Percentiles rank a stretch among this genome's conserved stretches.
These are phyloP conservation scores for Agapornis canus DNA, from an alignment of 2,797 vertebrate genomes.

Conservation along the genomic window DNA sequence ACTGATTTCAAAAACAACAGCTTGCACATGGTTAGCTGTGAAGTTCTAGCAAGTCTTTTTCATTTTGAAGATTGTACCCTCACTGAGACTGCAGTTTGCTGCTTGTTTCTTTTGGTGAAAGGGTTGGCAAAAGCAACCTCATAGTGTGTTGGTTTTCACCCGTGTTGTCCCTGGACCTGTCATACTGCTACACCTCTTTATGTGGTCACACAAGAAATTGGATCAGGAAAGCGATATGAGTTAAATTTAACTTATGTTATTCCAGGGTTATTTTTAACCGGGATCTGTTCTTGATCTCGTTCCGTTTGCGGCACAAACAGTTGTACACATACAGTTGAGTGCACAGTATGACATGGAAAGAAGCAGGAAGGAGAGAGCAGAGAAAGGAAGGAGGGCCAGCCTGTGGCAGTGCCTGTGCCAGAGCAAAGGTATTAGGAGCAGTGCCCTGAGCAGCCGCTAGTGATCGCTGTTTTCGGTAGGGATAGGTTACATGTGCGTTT, in stretches of 20 bases:
- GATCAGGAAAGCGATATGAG: neutral
- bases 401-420: neutral
- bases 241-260: neutral
- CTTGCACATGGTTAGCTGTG: neutral
- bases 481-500: neutral
- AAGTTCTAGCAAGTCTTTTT: neutral
- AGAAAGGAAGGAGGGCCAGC: neutral
- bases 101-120: neutral
- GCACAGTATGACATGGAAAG: neutral
- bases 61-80: neutral
- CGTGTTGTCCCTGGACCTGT: neutral
- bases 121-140: neutral
- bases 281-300: neutral
- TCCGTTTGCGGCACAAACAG: neutral
- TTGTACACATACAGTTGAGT: neutral
- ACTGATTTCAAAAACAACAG: neutral
- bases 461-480: accelerated
- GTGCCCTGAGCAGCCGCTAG: neutral
- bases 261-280: neutral
- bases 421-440: neutral
- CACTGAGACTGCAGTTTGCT: neutral
- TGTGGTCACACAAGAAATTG: neutral
- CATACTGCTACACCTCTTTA: neutral
- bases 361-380: neutral
- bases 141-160: neutral